Base-by-base conservation (phyloP, 2,113 vertebrate species). In the Pongo pygmaeus region DNA sequence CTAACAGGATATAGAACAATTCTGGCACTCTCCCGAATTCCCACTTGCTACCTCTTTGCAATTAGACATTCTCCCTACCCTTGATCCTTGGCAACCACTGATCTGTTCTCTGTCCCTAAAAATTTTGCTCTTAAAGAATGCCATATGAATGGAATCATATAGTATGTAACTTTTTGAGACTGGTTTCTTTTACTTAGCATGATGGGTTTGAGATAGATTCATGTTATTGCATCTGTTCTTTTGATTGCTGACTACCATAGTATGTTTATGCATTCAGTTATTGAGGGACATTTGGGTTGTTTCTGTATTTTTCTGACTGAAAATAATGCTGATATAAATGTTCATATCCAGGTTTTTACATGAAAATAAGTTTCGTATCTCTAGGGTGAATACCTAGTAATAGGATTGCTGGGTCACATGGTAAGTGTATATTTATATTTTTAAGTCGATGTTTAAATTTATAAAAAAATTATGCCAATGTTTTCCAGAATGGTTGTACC, bases 231-330 rank as follows among this genome's bases (percentile, higher is more conserved):
- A 38, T 20, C 46, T 95, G 35, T 50, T 27, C n/a, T 89, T 94
- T 94, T 64, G 57, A 84, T 94, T 91, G 52, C 30, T 96, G 81
- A 77, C 48, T 69, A 72, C 11, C 43, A 70, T 22, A 72, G 8
- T 84, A 23, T 91, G 48, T 43, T 93, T 96, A 93, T 55, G 30
- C 27, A 85, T 75, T 94, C 43, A 85, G n/a, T 70, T 91, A 93
- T 40, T 50, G 25, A 85, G 17, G 74, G 70, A 77, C 38, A 77
- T 78, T 77, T 84, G 57, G 25, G 38, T 78, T 83, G 50, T 61
- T 97, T 96, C 72, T 52, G 93, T 48, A 43, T 80, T 93, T 94
- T 94, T 8, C 2, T 75, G n/a, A 70, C 79, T 81, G 89, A 23
- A 89, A 93, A 89, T 93, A 50, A 91, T 89, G 38, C 2, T 96